phyloP scores from a whole-genome alignment of 2,888 invertebrate genomes.

The Lithophane leautieri region DNA sequence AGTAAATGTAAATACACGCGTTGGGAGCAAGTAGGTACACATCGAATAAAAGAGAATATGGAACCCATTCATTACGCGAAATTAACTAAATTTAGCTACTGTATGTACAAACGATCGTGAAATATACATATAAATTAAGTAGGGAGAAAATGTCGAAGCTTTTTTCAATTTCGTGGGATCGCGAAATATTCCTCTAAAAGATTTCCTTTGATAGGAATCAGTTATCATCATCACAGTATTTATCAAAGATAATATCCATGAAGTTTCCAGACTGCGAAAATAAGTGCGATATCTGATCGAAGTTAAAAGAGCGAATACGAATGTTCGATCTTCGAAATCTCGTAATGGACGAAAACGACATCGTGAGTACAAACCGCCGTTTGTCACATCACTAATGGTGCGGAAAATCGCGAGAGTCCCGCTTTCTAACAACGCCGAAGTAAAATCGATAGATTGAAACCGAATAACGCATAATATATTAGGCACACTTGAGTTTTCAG shows the following conservation, averaged over 20 bases:
- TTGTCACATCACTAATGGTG: slow-evolving; percentile 87
- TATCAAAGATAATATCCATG: slow-evolving; percentile 41
- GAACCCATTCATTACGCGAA: slow-evolving; percentile 33
- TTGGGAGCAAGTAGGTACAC: slow-evolving; percentile 36
- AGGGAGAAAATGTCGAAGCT: neutral
- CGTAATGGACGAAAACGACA: slow-evolving; percentile 87
- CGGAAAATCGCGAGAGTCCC: slow-evolving; percentile 86
- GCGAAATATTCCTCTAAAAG: slow-evolving; percentile 14
- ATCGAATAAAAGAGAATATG: slow-evolving; percentile 43
- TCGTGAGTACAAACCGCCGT: slow-evolving; percentile 85
- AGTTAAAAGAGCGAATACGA: slow-evolving; percentile 83
- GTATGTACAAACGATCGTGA: neutral
- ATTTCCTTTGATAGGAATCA: slow-evolving; percentile 40
- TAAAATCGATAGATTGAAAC: slow-evolving; percentile 82
- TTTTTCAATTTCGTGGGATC: slow-evolving; percentile 14
- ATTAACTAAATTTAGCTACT: slow-evolving; percentile 19
- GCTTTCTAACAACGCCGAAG: slow-evolving; percentile 80
- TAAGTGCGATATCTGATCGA: slow-evolving; percentile 78
- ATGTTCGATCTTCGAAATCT: slow-evolving; percentile 84
- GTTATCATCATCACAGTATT: slow-evolving; percentile 35
- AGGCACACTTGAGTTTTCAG: slow-evolving; percentile 68
- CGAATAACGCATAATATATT: slow-evolving; percentile 78
- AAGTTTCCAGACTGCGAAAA: slow-evolving; percentile 64
- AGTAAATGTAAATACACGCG: slow-evolving; percentile 48
- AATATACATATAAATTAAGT: neutral